Base-by-base conservation (phyloP, 2,797 vertebrate genomes). In the Tragopan temminckii region DNA sequence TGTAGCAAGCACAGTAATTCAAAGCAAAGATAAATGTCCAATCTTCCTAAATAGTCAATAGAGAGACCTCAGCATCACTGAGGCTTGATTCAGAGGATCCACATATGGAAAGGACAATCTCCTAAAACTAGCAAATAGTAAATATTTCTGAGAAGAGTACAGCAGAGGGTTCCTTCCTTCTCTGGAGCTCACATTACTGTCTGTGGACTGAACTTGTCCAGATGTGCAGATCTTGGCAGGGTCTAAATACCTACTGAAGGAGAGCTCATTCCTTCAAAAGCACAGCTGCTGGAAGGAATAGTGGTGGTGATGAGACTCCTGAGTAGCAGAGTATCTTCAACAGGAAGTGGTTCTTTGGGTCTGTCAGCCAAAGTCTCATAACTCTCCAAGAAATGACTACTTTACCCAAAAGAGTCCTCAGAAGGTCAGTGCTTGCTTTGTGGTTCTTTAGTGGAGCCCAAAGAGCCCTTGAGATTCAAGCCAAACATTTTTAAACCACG, bases 371-470 rank as follows among this genome's bases (percentile, higher is more conserved):
- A 68, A 58, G 33, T n/a, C 42, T 74, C 57, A 13, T 19, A 67
- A 58, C n/a, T 69, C 18, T 68, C 48, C 40, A 25, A 80, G 61
- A 85, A 82, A 94, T 36, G 43, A 33, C 46, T 81, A 19, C 15
- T 19, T 76, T 67, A 82, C 13, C 23, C 33, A 48, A 53, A 78
- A 59, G 40, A 67, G 20, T 55, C n/a, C n/a, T 75, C 29, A 25
- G 43, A 90, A 81, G 7, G 33, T 91, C 78, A 80, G 80, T 80
- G 20, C 7, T 91, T 67, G 16, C 50, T 94, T 79, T 95, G 75
- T 6, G 8, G 53, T 55, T 80, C 62, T 74, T 90, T 17, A 85
- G 70, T 13, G 46, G 24, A 91, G 35, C 8, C 45, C 29, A 61
- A 57, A 78, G 46, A 72, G n/a, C 76, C n/a, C 59, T 80, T 25